These are phyloP conservation scores for Tenrec ecaudatus DNA, from an alignment of 2,113 vertebrate genomes.

Conservation along the genomic window DNA sequence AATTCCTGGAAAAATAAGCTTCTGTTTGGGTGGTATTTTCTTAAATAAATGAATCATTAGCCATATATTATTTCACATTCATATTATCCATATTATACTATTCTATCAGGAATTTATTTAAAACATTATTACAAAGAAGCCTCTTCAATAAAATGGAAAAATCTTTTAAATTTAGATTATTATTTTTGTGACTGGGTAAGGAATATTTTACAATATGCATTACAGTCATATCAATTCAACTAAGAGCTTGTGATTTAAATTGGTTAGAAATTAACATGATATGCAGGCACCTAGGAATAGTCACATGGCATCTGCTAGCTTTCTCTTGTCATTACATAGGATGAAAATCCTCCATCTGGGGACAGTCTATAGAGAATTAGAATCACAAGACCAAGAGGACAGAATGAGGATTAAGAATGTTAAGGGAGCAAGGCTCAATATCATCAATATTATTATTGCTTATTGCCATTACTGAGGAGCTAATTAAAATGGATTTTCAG, in stretches of 20 bases:
- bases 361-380: background rate
- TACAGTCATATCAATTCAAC: background rate
- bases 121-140: background rate
- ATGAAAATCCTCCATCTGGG: background rate
- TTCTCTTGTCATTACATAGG: background rate
- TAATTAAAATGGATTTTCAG: background rate
- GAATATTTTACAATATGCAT: background rate
- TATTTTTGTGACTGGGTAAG: background rate
- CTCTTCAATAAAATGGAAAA: background rate
- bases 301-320: background rate
- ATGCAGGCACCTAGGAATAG: background rate
- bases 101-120: slow-evolving; percentile 1
- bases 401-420: background rate
- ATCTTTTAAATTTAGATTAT: background rate
- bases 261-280: background rate
- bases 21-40: background rate
- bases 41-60: background rate
- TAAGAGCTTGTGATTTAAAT: background rate
- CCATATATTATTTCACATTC: background rate
- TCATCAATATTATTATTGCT: background rate
- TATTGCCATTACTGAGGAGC: background rate
- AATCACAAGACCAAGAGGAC: background rate
- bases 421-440: background rate
- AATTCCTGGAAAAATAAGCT: background rate
- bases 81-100: slow-evolving; percentile 24